Conservation (phyloP, 2,113 vertebrate genomes). For the Ammodytes dubius region DNA sequence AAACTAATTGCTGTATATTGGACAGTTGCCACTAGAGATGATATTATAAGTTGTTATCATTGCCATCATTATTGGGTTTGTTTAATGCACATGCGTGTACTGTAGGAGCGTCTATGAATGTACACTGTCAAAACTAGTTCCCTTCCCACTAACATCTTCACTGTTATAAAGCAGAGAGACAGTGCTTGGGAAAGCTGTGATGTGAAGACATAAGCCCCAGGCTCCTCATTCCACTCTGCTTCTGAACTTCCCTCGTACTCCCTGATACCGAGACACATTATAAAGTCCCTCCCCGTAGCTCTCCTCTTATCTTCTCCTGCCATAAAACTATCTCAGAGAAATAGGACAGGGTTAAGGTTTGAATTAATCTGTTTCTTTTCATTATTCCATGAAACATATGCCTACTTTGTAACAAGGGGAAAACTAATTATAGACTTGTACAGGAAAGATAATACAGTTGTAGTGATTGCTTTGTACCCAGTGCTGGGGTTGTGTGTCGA, state of each 20-base stretch:
- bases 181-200: constrained; percentile 70
- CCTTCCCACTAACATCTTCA: constrained; percentile 54
- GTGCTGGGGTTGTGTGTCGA: constrained; percentile 56
- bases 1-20: constrained; percentile 68
- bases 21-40: constrained; percentile 48
- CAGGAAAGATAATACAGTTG: constrained; percentile 79
- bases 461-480: constrained; percentile 74
- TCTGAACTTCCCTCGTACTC: constrained; percentile 67
- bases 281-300: constrained; percentile 76
- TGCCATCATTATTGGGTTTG: constrained; percentile 38
- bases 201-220: constrained; percentile 74
- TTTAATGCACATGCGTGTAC: constrained; percentile 35
- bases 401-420: constrained; percentile 74
- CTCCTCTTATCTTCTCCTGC: constrained; percentile 75
- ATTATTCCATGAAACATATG: constrained; percentile 81
- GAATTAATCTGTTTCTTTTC: constrained; percentile 78
- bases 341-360: constrained; percentile 76
- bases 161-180: constrained; percentile 47
- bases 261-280: constrained; percentile 76
- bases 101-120: constrained; percentile 22
- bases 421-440: constrained; percentile 83
- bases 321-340: constrained; percentile 76
- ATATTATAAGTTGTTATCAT: constrained; percentile 46
- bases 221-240: constrained; percentile 71
- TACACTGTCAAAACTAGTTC: constrained; percentile 54